phyloP scores from a whole-genome alignment of 2,888 invertebrate species.

The Papilio gigon region DNA sequence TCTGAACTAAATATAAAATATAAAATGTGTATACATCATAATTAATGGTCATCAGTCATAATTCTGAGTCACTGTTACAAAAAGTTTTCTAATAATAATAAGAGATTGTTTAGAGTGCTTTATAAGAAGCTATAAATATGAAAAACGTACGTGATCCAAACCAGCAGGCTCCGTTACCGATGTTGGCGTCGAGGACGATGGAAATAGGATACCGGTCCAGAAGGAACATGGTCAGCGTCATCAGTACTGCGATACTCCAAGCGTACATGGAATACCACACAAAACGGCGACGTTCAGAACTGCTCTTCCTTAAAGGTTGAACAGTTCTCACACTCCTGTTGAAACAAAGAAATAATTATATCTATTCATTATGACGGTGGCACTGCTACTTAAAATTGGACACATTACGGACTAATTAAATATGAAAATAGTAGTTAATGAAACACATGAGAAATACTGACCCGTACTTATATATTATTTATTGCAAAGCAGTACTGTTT shows the following conservation, averaged over 20 bases:
- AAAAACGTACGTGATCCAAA: slow-evolving; percentile 78
- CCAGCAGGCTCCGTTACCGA: slow-evolving; percentile 85
- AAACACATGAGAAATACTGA: too few relatives aligned
- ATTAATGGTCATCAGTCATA: slow-evolving; percentile 31
- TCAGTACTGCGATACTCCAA: slow-evolving; percentile 84
- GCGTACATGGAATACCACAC: slow-evolving; percentile 86
- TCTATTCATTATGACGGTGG: too few relatives aligned
- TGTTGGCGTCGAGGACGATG: slow-evolving; percentile 79
- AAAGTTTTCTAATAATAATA: slow-evolving; percentile 1
- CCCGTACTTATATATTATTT: neutral
- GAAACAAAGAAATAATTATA: slow-evolving; percentile 30
- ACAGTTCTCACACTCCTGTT: slow-evolving; percentile 76
- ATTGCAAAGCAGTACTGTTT: neutral
- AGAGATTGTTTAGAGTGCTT: neutral
- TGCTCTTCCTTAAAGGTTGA: slow-evolving; percentile 70
- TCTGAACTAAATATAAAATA: slow-evolving; percentile 32
- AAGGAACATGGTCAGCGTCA: slow-evolving; percentile 81
- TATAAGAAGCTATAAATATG: slow-evolving; percentile 6
- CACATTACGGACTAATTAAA: too few relatives aligned
- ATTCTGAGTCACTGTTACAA: slow-evolving; percentile 20
- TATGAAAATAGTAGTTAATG: too few relatives aligned
- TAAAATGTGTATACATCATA: slow-evolving; percentile 28
- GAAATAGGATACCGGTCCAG: slow-evolving; percentile 78
- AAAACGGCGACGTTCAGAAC: slow-evolving; percentile 82
- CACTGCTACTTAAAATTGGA: too few relatives aligned